These are phyloP conservation scores for Euphydryas editha DNA, from an alignment of 2,888 invertebrate genomes.

Conservation along the genomic window DNA sequence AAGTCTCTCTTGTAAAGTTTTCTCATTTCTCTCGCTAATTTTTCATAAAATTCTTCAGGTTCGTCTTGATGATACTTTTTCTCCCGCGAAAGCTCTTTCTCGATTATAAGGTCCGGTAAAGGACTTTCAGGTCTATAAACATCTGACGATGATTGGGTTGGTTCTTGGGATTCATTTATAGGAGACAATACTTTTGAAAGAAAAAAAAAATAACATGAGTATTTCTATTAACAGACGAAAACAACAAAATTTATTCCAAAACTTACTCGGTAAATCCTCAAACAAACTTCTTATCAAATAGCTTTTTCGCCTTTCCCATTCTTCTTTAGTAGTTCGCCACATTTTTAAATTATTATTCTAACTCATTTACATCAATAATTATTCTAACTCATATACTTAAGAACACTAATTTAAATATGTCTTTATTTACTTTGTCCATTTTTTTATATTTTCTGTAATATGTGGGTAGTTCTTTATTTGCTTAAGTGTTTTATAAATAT, in stretches of 20 bases:
- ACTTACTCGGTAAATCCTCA: constrained; percentile 31
- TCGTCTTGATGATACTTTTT: constrained; percentile 20
- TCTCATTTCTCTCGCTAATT: constrained; percentile 31
- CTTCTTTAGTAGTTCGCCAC: constrained; percentile 20
- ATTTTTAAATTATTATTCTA: constrained; percentile 11
- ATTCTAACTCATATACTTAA: neutral
- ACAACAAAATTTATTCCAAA: neutral
- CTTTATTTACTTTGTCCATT: neutral
- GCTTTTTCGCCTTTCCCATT: constrained; percentile 29
- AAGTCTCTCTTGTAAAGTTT: constrained; percentile 25
- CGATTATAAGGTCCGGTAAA: constrained; percentile 32
- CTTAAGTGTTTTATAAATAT: neutral
- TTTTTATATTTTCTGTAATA: neutral
- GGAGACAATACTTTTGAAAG: constrained; percentile 7
- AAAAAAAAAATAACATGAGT: neutral
- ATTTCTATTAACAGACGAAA: neutral
- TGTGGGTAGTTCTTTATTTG: neutral
- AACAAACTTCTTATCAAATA: constrained; percentile 34
- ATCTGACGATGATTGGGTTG: neutral
- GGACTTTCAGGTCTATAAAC: constrained; percentile 23
- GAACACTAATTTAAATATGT: neutral
- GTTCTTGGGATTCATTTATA: constrained; percentile 19
- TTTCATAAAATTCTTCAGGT: constrained; percentile 27
- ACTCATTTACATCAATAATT: constrained; percentile 40
- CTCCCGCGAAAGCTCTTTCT: constrained; percentile 14